These are phyloP conservation scores for Drosophila gaucha DNA, from an alignment of 2,888 invertebrate species.

Conservation along the genomic window DNA sequence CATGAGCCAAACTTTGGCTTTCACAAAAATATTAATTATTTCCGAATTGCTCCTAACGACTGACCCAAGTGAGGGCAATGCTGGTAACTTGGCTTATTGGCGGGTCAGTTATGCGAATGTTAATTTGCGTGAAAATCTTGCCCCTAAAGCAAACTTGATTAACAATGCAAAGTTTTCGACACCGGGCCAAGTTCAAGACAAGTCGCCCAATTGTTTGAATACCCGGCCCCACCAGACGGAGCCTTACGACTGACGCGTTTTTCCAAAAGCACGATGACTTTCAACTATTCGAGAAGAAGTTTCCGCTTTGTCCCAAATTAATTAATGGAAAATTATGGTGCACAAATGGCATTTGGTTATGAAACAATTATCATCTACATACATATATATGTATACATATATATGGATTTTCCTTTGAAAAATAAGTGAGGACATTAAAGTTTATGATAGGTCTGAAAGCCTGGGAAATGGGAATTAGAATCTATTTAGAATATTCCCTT, in stretches of 20 bases:
- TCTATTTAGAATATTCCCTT: too few species aligned
- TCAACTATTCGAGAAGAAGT: conserved; percentile 39
- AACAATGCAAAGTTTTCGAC: conserved; percentile 62
- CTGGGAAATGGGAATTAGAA: too few species aligned
- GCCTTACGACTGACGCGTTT: conserved; percentile 1
- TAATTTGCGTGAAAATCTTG: conserved; percentile 59
- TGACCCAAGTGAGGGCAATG: background rate
- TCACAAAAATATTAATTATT: conserved; percentile 57
- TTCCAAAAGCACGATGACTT: conserved; percentile 17
- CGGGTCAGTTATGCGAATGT: conserved; percentile 47
- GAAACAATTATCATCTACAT: conserved; percentile 5
- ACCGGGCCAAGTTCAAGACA: conserved; percentile 47
- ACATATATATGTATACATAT: background rate
- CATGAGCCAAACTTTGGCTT: conserved; percentile 21
- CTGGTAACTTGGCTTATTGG: conserved; percentile 7
- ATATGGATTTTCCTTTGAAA: too few species aligned
- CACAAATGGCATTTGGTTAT: conserved; percentile 7
- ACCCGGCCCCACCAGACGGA: conserved; percentile 12
- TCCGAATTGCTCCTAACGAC: conserved; percentile 25
- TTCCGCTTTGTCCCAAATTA: conserved; percentile 46
- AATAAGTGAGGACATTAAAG: too few species aligned
- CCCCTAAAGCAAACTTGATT: conserved; percentile 60
- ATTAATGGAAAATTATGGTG: conserved; percentile 53
- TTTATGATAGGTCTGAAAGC: too few species aligned
- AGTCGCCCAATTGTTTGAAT: conserved; percentile 61